Evolutionary conservation across 2,888 invertebrate species (phyloP).

Genomic region (Euphydryas editha): DNA sequence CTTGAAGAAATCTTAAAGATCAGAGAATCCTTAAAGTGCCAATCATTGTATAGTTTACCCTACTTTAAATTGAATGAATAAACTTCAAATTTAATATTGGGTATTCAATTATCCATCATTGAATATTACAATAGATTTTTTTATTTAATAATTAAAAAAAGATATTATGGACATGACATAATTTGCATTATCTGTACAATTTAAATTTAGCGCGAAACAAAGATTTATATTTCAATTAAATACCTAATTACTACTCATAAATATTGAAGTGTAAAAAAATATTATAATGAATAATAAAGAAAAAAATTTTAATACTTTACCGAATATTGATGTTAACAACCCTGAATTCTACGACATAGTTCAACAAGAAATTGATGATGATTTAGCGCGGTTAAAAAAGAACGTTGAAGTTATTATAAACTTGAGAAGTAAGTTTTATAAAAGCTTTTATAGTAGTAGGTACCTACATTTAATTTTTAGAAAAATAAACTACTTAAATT

Average conservation of each 20-base stretch:
- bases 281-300: conserved; percentile 30
- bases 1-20: too few species aligned
- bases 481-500: not conserved
- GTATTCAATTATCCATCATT: too few species aligned
- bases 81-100: too few species aligned
- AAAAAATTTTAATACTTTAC: conserved; percentile 24
- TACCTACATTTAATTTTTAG: too few species aligned
- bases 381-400: conserved; percentile 59
- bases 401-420: conserved; percentile 53
- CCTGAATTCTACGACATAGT: conserved; percentile 57
- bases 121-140: too few species aligned
- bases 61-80: too few species aligned
- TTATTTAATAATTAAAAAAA: not conserved
- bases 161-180: not conserved
- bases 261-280: not conserved
- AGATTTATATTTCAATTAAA: too few species aligned
- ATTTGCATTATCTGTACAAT: not conserved
- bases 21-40: too few species aligned
- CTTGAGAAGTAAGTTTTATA: conserved; percentile 56
- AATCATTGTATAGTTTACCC: too few species aligned
- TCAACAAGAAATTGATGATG: conserved; percentile 56
- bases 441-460: not conserved
- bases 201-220: conserved; percentile 5
- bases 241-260: not conserved
- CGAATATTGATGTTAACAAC: conserved; percentile 57